phyloP scores from a whole-genome alignment of 2,797 vertebrate genomes.

The Bovichtus variegatus region DNA sequence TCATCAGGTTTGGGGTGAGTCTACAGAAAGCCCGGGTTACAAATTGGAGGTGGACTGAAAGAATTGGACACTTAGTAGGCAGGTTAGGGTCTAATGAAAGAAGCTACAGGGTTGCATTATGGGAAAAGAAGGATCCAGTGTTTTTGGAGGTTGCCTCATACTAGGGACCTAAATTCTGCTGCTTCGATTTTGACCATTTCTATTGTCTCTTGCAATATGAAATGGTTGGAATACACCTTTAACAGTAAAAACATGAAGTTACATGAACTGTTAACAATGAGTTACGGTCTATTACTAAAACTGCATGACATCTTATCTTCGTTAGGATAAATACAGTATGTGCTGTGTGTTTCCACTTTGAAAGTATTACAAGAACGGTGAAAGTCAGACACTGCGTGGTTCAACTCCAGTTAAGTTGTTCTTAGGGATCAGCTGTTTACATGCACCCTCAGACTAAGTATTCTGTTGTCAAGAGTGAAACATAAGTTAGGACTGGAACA shows the following conservation, averaged over 20 bases:
- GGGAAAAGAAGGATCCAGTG: not conserved
- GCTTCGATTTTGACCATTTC: not conserved
- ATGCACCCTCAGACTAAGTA: not conserved
- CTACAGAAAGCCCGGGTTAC: too few relatives aligned
- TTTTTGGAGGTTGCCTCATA: too few relatives aligned
- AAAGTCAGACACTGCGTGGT: not conserved
- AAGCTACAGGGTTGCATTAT: too few relatives aligned
- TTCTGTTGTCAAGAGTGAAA: not conserved
- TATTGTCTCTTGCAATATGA: not conserved
- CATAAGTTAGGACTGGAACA: not conserved
- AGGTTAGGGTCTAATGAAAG: not conserved
- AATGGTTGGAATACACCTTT: not conserved
- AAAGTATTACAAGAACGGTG: not conserved
- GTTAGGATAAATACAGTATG: not conserved
- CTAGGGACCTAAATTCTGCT: too few relatives aligned
- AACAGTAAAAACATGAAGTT: not conserved
- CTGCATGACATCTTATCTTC: not conserved
- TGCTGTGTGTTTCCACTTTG: not conserved
- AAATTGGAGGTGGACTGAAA: not conserved
- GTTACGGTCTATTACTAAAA: not conserved
- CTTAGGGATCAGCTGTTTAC: not conserved
- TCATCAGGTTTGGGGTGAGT: too few relatives aligned
- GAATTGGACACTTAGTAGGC: not conserved
- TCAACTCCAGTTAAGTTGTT: not conserved
- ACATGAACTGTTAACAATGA: not conserved